Evolutionary conservation across 2,888 invertebrate genomes (phyloP), one percentile per base, ranked within the genome.

Genomic region (Aelia acuminata): DNA sequence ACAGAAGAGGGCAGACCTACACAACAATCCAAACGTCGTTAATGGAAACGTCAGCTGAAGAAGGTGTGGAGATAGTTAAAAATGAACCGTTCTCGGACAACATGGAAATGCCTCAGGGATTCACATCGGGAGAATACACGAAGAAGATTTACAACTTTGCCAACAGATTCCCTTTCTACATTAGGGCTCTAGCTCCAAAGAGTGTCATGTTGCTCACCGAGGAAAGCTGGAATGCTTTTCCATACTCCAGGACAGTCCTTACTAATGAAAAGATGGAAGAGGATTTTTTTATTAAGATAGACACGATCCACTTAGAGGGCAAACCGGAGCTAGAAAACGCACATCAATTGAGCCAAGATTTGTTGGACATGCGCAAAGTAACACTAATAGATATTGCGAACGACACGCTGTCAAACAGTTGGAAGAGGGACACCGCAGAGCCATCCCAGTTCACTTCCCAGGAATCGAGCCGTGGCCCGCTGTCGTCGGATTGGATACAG

Each of bases 141-240:
- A 98, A 99, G 93, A 99, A 99, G 94, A 98, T 99, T 92, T 99
- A 99, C 94, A 99, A 99, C 93, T 94, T 90, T 91, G 92, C 87
- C 91, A 94, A 98, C 92, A 98, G 99, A 95, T 99, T 99, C 92
- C 99, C 99, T 89, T 94, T 95, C 86, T 97, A 97, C 93, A 97
- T 99, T 92, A 94, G 97, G 92, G 94, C 97, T 91, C 93, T 99
- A 92, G 97, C 98, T 91, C 99, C 99, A 63, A 98, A 98, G 93
- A 98, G 98, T 90, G 96, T 98, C 87, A 93, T 99, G 92, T 98
- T 98, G 93, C 96, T 99, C 88, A 97, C 98, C 92, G 99, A 99
- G 93, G 97, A 98, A 93, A 99, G 99, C 90, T 99, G 99, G 99
- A 99, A 99, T 93, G 99, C 99, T 35, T 99, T 98, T 94, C 99